Conservation (phyloP, 2,888 invertebrate genomes). For the Eupithecia tripunctaria region DNA sequence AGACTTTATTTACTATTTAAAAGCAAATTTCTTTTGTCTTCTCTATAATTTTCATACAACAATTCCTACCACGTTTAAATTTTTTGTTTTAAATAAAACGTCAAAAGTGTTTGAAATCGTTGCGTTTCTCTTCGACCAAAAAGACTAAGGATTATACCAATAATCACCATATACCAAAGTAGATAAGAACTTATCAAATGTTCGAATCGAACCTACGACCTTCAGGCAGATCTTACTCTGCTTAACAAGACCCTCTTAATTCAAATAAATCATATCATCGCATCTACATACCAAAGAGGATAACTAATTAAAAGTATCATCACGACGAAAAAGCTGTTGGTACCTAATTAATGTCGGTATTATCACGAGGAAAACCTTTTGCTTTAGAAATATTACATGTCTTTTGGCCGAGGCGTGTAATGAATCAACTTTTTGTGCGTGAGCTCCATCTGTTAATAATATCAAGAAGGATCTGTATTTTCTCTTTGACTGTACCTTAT, state of each 20-base stretch:
- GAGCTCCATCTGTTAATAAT: constrained; percentile 33
- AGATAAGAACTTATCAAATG: no score
- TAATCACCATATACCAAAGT: no score
- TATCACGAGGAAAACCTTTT: constrained; percentile 54
- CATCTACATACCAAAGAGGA: constrained; percentile 5
- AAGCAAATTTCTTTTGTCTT: no score
- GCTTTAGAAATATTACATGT: constrained; percentile 49
- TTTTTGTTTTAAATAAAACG: no score
- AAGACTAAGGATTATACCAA: no score
- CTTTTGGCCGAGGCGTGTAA: constrained; percentile 45
- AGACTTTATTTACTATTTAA: no score
- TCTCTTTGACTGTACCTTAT: constrained; percentile 16
- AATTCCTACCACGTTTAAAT: no score
- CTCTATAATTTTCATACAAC: no score
- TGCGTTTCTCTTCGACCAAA: no score
- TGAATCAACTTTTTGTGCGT: constrained; percentile 50
- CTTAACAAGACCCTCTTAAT: constrained; percentile 1
- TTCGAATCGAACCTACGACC: neutral
- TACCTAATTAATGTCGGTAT: constrained; percentile 57
- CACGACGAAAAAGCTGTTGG: constrained; percentile 30
- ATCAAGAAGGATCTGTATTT: constrained; percentile 16
- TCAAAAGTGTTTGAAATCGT: no score
- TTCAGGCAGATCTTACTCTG: neutral
- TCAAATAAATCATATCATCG: constrained; percentile 2
- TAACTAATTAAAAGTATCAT: constrained; percentile 31